Base-by-base conservation (phyloP, 1,140 invertebrate species). In the Anoplolepis gracilipes region DNA sequence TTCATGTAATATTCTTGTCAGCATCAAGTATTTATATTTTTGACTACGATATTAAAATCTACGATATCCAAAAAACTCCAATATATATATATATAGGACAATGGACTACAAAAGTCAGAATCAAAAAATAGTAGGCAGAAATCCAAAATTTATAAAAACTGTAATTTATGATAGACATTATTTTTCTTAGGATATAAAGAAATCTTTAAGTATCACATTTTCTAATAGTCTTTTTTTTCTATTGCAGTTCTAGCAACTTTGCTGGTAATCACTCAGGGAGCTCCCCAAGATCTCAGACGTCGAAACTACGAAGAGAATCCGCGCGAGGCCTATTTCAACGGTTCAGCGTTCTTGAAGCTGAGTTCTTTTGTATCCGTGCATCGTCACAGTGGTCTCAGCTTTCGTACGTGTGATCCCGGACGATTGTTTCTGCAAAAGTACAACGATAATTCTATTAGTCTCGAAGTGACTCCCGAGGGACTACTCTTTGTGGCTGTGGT, bases 291-390 rank as follows among this genome's bases (percentile, higher is more conserved):
- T 46, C 42, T 62, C 57, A 70, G 73, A 30, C 85, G 86, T 69
- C 75, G 86, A 65, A 90, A 86, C 55, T 64, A 84, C 25, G 90
- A 90, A 53, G 91, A 91, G 19, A 95, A 96, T 78, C 94, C 96
- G 49, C 96, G 97, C 33, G 97, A 98, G 94, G 97, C 97, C 25
- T 98, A 97, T 91, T 97, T 98, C 93, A 97, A 98, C 94, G 97
- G 97, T 79, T 97, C 97, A 87, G 96, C 97, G 6, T 97, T 97
- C 92, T 95, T 98, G 69, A 96, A 96, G 89, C 94, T 98, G 70
- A 94, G 95, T 57, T 96, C 96, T 49, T 97, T 97, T 77, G 96
- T 98, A 90, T 97, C 97, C 46, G 96, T 98, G 88, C 97, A 97
- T 91, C 96, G 96, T 88, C 97, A 97, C 90, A 97, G 97, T 79